Evolutionary conservation across 1,140 invertebrate species (phyloP).

Genomic region (Trissolcus basalis): DNA sequence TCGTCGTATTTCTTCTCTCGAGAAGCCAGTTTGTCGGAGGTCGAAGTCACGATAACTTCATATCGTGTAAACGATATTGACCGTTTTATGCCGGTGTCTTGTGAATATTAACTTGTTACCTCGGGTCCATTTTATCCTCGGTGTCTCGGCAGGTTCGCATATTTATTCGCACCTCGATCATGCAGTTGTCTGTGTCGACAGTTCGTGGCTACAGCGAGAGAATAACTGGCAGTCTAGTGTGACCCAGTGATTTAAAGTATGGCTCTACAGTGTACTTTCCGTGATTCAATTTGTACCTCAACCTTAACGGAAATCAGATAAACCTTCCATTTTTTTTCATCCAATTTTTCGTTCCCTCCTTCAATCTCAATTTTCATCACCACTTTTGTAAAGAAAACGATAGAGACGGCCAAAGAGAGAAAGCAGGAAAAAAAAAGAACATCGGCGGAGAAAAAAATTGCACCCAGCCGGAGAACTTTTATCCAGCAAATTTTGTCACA

Average conservation of each 20-base stretch:
- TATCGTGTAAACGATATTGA: conserved; percentile 47
- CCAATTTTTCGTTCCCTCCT: no score
- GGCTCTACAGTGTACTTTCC: conserved; percentile 2
- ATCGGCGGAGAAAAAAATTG: no score
- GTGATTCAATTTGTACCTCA: conserved; percentile 8
- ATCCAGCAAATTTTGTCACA: no score
- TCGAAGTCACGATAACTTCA: conserved; percentile 71
- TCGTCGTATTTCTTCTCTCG: conserved; percentile 52
- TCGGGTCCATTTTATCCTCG: not conserved
- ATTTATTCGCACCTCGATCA: not conserved
- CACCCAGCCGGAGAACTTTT: no score
- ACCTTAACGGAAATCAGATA: no score
- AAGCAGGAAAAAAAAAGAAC: no score
- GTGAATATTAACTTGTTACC: conserved; percentile 19
- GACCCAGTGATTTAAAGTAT: conserved; percentile 32
- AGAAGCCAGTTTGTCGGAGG: conserved; percentile 74
- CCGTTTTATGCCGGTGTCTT: conserved; percentile 27
- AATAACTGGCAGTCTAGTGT: conserved; percentile 26
- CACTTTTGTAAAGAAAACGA: no score
- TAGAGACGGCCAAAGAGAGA: no score
- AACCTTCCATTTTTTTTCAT: no score
- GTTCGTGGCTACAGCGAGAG: not conserved
- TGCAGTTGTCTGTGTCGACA: not conserved
- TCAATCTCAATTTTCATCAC: no score
- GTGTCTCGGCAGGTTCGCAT: not conserved